Evolutionary conservation across 2,797 vertebrate species (phyloP), one percentile per base, ranked within the genome.

Genomic region (Channallabes apus): DNA sequence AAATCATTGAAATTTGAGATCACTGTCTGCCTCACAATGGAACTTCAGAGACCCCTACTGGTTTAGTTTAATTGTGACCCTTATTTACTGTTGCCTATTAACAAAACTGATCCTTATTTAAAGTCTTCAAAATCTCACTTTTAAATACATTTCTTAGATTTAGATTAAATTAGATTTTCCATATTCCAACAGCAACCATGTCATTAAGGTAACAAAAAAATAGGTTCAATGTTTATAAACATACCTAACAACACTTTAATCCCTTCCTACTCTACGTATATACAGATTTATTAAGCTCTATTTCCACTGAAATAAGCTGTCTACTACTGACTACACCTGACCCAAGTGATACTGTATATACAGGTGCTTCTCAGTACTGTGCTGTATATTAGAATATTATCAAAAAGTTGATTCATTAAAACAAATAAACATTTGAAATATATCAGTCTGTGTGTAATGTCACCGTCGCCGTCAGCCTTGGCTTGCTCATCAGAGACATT

Each of bases 1-100:
- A 35, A 41, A 1, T 80, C 5, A 62, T 27, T 41, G 4, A 6
- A 46, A 61, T 64, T 64, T 41, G 9, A 38, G 20, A 24, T 64
- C 15, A 80, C 1, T 17, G 22, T 41, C 8, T 80, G 24, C 15
- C 15, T 46, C n/a, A 46, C 8, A 64, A 64, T 46, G 59, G 14
- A 80, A 41, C 38, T 46, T 27, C 38, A 80, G 59, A 64, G 77
- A 80, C 77, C 59, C 38, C 59, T 80, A 80, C 59, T 64, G 59
- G 77, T 64, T 80, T 46, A 80, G 38, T 64, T 17, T 46, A n/a
- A 79, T n/a, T 46, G 24, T 24, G 2, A 3, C 29, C 56, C 32
- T 24, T 22, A 77, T 77, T 58, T 58, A 61, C 2, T 38, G 56
- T 7, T 61, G 20, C 54, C 54, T 77, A 5, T 35, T 61, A 56